Base-by-base conservation (phyloP, 2,113 vertebrate species). In the Tachuris rubrigastra region DNA sequence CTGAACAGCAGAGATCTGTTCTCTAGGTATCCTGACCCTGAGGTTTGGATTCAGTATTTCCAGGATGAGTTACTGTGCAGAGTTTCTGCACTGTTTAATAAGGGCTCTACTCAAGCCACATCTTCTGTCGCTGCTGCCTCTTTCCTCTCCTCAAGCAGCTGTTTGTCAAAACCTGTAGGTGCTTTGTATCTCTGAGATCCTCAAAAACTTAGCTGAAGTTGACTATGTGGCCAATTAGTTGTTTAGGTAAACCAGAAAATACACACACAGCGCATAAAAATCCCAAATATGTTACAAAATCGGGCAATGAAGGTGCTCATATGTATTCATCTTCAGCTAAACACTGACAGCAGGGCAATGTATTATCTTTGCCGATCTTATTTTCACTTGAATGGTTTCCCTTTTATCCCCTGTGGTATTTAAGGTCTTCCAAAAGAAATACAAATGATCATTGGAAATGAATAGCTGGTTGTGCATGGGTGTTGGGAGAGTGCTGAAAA, bases 371-470 rank as follows among this genome's bases (percentile, higher is more conserved):
- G 71, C 67, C n/a, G 39, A 41, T 85, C 93, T 89, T 94, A 67
- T 94, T 96, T 95, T 94, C 95, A 93, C 92, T 91, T 97, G 91
- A 96, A 96, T 96, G 63, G 75, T 93, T 87, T 89, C 85, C 63
- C 89, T 87, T 95, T 94, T 73, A 75, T 91, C 44, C 62, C 50
- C 49, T 49, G 67, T 87, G 72, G 67, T 95, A 90, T 94, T 96
- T 96, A 80, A 94, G 78, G 91, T 94, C 89, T 95, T 97, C 93
- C 95, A 94, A 96, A 96, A 95, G 93, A 95, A 97, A 96, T 96
- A 96, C 95, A 94, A 96, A 96, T 96, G 95, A 96, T 96, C 87
- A 91, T 95, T 93, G 82, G 91, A 96, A 93, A 96, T 96, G 92
- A 96, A 96, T 96, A 89, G 94, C 90, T 93, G 90, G 91, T 96